A percentile compares a stretch with the other conserved stretches of the same genome.
phyloP scores from a whole-genome alignment of 2,888 invertebrate genomes.

The Plutella xylostella region DNA sequence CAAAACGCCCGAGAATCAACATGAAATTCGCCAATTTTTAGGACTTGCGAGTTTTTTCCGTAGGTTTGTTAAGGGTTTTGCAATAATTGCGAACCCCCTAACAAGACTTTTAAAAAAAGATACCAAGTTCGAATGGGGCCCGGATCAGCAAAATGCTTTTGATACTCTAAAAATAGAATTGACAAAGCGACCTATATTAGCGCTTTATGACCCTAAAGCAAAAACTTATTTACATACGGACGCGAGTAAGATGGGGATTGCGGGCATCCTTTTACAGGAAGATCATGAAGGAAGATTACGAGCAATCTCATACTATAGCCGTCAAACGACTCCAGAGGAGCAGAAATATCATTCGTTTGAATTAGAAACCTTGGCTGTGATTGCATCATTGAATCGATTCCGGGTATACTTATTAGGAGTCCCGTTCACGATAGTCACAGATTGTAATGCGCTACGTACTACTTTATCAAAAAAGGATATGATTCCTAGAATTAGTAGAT shows the following conservation, averaged over 20 bases:
- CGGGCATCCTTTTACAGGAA: background rate
- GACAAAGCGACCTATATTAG: background rate
- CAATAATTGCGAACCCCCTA: background rate
- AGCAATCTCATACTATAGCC: background rate
- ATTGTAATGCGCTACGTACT: too few relatives aligned
- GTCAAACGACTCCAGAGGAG: conserved; percentile 13
- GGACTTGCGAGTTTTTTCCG: background rate
- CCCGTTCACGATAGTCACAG: conserved; percentile 22
- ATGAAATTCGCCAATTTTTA: background rate
- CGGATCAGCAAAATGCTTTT: background rate
- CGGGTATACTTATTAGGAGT: conserved; percentile 20
- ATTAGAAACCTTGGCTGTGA: conserved; percentile 12
- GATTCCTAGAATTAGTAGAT: too few relatives aligned
- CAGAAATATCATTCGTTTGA: conserved; percentile 6
- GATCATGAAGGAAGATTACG: background rate
- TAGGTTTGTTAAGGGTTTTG: background rate
- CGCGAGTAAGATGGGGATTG: background rate
- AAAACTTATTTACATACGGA: too few relatives aligned
- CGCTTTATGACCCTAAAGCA: background rate
- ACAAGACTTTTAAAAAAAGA: background rate
- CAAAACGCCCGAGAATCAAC: background rate
- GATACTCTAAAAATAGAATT: background rate
- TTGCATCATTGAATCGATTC: conserved; percentile 18
- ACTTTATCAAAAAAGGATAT: too few relatives aligned
- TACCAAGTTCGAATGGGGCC: background rate